Percentiles rank a stretch among this genome's conserved stretches.
phyloP scores from a whole-genome alignment of 2,888 invertebrate species.

The Uropetala carovei region DNA sequence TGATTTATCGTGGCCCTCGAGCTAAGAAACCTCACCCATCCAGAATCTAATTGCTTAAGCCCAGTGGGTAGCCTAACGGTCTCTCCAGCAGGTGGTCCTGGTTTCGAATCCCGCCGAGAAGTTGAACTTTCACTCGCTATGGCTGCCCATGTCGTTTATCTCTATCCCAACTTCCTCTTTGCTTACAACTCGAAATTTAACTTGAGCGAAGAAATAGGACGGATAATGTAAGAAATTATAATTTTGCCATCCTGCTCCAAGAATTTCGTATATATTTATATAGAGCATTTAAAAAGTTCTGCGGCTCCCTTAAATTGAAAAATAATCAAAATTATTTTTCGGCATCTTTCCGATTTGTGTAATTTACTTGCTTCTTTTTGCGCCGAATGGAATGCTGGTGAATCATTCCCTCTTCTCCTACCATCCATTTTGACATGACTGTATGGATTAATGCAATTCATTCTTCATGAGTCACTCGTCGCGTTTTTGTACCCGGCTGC shows the following conservation, averaged over 20 bases:
- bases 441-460: no score
- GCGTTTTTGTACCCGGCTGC: no score
- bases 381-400: no score
- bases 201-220: not conserved
- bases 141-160: conserved; percentile 25
- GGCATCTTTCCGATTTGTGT: no score
- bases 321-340: no score
- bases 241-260: not conserved
- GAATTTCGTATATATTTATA: not conserved
- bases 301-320: not conserved
- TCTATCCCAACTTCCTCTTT: not conserved
- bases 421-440: no score
- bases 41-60: conserved; percentile 61
- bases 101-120: conserved; percentile 42
- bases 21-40: conserved; percentile 38
- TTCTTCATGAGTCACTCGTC: no score
- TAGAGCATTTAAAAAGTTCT: not conserved
- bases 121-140: conserved; percentile 21
- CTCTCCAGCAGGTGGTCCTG: conserved; percentile 44
- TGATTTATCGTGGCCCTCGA: conserved; percentile 43
- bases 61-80: conserved; percentile 46
- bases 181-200: not conserved
- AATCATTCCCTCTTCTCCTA: no score
- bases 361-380: no score
- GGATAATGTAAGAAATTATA: not conserved